Base-by-base conservation (phyloP, 2,113 vertebrate genomes). In the Nematolebias whitei region DNA sequence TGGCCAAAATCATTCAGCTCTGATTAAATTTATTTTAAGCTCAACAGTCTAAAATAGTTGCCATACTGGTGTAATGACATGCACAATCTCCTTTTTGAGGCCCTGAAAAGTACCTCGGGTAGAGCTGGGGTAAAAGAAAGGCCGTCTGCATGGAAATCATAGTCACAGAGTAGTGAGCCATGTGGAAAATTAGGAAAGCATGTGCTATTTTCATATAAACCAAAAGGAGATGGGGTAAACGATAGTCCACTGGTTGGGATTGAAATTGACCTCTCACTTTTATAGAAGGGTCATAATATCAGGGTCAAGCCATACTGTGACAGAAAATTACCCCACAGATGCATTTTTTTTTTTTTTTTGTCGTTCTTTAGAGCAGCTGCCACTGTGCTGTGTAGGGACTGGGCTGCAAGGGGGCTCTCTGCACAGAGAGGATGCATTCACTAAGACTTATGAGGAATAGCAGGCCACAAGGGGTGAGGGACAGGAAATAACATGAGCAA, bases 401-500 rank as follows among this genome's bases (percentile, higher is more conserved):
- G 78, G 78, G 55, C 45, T 18, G 15, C 63, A 57, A 19, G 7
- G 64, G 51, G 70, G 82, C 80, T 67, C 70, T 82, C 74, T 78
- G 74, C 40, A 0, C 56, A 70, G 75, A 80, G 70, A 73, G 77
- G 74, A 86, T 57, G 78, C 78, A 84, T 83, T 63, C 60, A 72
- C 78, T 59, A 75, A 83, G 85, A 85, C 80, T 83, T 85, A 85
- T 72, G 70, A 77, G 80, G 61, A 57, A 51, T 66, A 57, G 72
- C 54, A 57, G 65, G 76, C 47, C 63, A 66, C 56, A 43, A 19
- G 58, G 51, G 52, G 69, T 60, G 39, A 66, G 69, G 47, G 76
- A 80, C 80, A 87, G 86, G 84, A 89, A 87, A 90, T 88, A 89
- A 89, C 87, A 91, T 68, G 78, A 90, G 91, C 91, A 92, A 91